Base-by-base conservation (phyloP, 2,888 invertebrate species). In the Neocrepidodera transversa region DNA sequence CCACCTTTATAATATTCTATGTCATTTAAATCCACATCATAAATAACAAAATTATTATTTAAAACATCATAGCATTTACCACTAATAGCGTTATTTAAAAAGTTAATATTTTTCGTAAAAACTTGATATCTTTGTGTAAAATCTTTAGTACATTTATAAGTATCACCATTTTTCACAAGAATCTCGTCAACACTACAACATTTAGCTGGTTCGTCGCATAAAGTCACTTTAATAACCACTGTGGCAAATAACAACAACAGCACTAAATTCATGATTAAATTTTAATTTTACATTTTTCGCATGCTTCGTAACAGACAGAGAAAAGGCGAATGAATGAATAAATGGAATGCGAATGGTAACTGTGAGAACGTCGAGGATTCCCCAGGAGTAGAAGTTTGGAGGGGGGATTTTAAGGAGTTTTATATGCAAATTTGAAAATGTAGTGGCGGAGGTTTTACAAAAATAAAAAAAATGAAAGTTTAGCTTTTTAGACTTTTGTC, bases 51-150 rank as follows among this genome's bases (percentile, higher is more conserved):
- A n/a, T 38, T 38, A 7, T 42, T 36, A 28, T 45, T 42, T 3
- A 51, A 38, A 1, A 47, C 45, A 30, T 65, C 65, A 11, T 55
- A 56, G 32, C 65, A 65, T 10, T 26, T 32, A 1, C 52, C 60
- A 17, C 16, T 26, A 1, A 7, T 7, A 14, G n/a, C 43, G 30
- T 42, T 40, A 2, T 28, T 23, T 10, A 59, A 18, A 28, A 52
- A 53, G 14, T 56, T 26, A 1, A 52, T 54, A 36, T 51, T 54
- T 18, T 54, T 51, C 4, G 55, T 54, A 17, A 48, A 30, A 23
- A 65, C 42, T 28, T 61, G 59, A 26, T 48, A 16, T 35, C 61
- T 57, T 23, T 23, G 47, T 3, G 49, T 42, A 36, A 23, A 16
- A 43, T 53, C 58, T 35, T 51, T 36, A 14, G 28, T 35, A 47